A percentile compares a stretch with the other conserved stretches of the same genome.
Evolutionary conservation across 1,140 invertebrate genomes (phyloP).

Genomic region (Drosophila sucinea): DNA sequence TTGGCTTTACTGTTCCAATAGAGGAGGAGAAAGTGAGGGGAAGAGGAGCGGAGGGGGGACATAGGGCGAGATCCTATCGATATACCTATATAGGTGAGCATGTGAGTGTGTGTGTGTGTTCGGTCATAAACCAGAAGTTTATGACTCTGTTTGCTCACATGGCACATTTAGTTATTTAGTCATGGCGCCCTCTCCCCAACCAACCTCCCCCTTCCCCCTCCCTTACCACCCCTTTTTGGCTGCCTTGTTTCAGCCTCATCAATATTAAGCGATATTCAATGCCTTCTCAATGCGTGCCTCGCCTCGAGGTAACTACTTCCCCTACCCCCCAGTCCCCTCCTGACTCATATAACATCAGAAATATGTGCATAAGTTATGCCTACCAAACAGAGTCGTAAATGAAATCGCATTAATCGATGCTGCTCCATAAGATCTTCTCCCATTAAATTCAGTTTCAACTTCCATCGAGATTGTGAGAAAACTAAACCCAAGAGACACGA

Average conservation of each 20-base stretch:
- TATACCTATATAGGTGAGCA: conserved; percentile 38
- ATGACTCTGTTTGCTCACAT: conserved; percentile 76
- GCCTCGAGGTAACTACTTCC: conserved; percentile 47
- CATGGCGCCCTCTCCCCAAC: conserved; percentile 53
- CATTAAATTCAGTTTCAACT: conserved; percentile 19
- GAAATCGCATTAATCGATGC: conserved; percentile 50
- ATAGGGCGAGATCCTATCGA: conserved; percentile 63
- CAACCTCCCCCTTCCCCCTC: conserved; percentile 30
- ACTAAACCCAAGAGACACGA: not conserved
- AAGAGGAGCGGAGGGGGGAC: not conserved
- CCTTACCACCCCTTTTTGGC: not conserved
- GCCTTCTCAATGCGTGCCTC: conserved; percentile 41
- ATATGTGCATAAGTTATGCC: conserved; percentile 78
- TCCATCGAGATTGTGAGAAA: not conserved
- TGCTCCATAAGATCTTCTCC: conserved; percentile 29
- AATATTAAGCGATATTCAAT: conserved; percentile 77
- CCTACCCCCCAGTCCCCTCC: conserved; percentile 9
- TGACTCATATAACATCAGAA: conserved; percentile 58
- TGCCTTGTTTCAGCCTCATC: conserved; percentile 49
- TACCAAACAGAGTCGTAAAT: conserved; percentile 57
- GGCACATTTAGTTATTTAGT: conserved; percentile 72
- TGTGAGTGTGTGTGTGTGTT: conserved; percentile 25
- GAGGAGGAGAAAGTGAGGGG: conserved; percentile 7
- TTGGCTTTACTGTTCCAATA: conserved; percentile 48
- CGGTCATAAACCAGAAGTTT: conserved; percentile 75